phyloP scores from a whole-genome alignment of 2,888 invertebrate genomes.

The Spodoptera littoralis region DNA sequence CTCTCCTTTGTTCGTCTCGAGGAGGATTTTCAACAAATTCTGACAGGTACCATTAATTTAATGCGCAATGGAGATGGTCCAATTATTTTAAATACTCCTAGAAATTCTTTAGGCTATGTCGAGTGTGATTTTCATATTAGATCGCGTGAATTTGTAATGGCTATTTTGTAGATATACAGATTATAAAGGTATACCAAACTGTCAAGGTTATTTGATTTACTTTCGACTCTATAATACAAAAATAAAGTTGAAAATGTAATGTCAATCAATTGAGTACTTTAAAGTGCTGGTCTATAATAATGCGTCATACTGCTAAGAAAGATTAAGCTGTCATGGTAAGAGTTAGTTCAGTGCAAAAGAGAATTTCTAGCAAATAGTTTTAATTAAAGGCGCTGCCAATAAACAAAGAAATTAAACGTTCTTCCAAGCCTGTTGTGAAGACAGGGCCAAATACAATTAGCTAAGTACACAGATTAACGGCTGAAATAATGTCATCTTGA shows the following conservation, averaged over 20 bases:
- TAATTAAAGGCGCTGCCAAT: too few relatives aligned
- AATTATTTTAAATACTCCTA: slow-evolving; percentile 63
- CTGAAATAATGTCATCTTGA: too few relatives aligned
- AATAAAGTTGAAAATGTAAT: too few relatives aligned
- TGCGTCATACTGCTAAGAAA: slow-evolving; percentile 23
- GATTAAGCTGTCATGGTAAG: slow-evolving; percentile 19
- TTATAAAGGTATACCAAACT: too few relatives aligned
- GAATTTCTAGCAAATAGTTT: neutral
- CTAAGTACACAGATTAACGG: too few relatives aligned
- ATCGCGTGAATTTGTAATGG: slow-evolving; percentile 16
- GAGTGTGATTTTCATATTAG: slow-evolving; percentile 39
- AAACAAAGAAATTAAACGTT: too few relatives aligned
- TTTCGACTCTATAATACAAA: too few relatives aligned
- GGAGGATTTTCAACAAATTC: slow-evolving; percentile 69
- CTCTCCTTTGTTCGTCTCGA: slow-evolving; percentile 64
- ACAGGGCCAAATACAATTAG: too few relatives aligned
- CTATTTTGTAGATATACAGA: slow-evolving; percentile 1
- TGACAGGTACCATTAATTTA: slow-evolving; percentile 79
- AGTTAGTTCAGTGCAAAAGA: neutral
- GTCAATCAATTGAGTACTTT: too few relatives aligned
- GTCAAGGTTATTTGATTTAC: too few relatives aligned
- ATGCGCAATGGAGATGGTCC: slow-evolving; percentile 64
- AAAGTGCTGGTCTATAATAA: neutral
- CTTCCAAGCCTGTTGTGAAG: too few relatives aligned
- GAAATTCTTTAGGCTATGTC: slow-evolving; percentile 51